Base-by-base conservation (phyloP, 2,888 invertebrate genomes). In the Fragum sueziense region DNA sequence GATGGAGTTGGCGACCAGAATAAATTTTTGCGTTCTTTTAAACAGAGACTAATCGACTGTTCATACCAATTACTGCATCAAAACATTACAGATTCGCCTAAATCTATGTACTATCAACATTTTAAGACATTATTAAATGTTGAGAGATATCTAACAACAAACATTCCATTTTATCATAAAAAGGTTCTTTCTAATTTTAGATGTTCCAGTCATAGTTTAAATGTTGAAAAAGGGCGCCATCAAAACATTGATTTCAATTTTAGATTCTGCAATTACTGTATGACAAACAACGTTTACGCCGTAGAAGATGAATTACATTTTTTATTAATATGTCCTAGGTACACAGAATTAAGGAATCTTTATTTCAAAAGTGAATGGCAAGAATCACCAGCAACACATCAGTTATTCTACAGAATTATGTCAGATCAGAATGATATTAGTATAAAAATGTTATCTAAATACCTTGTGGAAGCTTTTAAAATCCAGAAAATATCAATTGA, bases 251-350 rank as follows among this genome's bases (percentile, higher is more conserved):
- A 54, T 6, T 54, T 51, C n/a, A 29, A 51, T 17, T 27, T 47
- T 22, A 20, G 51, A 65, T 33, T 51, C 3, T 73, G 65, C 14
- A 6, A n/a, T 47, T 73, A 33, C 31, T 51, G 65, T 41, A n/a
- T 47, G n/a, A 51, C 41, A 7, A 29, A 73, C 1, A 20, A 14
- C 2, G 52, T 47, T 11, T 22, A 29, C 11, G 25, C 41, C n/a
- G 47, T 62, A n/a, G 72, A 65, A 29, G 72, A 51, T 31, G 72
- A 59, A 33, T 62, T 54, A 51, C 65, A 51, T 73, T 41, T 73
- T n/a, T 52, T n/a, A 22, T 6, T 52, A 2, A 20, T n/a, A 65
- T 41, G 47, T 73, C 52, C n/a, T 9, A 22, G 6, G 6, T 52
- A 52, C 22, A n/a, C 14, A 9, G 52, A 52, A 22, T n/a, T 52